These are phyloP conservation scores for Amphiduros pacificus DNA, from an alignment of 2,888 invertebrate species.

Conservation along the genomic window DNA sequence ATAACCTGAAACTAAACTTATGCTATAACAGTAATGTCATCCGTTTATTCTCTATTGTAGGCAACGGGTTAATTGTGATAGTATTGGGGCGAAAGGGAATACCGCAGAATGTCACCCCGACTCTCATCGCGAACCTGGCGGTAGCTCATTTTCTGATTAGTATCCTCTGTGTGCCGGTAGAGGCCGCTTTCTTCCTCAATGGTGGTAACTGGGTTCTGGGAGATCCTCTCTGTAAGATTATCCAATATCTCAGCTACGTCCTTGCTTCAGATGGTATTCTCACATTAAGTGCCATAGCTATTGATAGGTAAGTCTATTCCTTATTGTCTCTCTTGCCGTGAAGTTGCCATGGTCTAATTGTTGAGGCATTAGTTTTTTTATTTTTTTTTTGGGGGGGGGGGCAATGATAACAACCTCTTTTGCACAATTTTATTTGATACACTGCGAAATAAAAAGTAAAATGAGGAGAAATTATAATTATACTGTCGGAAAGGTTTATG, in stretches of 20 bases:
- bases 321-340: no score
- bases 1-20: no score
- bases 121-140: conserved; percentile 16
- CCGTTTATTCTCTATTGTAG: no score
- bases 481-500: no score
- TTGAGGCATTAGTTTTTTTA: no score
- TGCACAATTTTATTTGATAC: no score
- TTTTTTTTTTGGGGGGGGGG: no score
- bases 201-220: conserved; percentile 7
- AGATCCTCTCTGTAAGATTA: conserved; percentile 1
- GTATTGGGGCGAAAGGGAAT: neutral
- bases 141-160: conserved; percentile 3
- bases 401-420: no score
- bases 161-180: conserved; percentile 8
- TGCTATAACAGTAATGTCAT: no score
- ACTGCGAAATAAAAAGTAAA: no score
- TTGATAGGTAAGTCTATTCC: conserved; percentile 17
- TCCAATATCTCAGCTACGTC: conserved; percentile 1
- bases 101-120: neutral
- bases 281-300: conserved; percentile 13
- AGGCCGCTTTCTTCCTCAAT: conserved; percentile 3
- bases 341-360: no score
- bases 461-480: no score
- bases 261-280: conserved; percentile 1
- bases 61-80: neutral